These are phyloP conservation scores for Nycticorax nycticorax DNA, from an alignment of 2,113 vertebrate genomes.

Conservation along the genomic window DNA sequence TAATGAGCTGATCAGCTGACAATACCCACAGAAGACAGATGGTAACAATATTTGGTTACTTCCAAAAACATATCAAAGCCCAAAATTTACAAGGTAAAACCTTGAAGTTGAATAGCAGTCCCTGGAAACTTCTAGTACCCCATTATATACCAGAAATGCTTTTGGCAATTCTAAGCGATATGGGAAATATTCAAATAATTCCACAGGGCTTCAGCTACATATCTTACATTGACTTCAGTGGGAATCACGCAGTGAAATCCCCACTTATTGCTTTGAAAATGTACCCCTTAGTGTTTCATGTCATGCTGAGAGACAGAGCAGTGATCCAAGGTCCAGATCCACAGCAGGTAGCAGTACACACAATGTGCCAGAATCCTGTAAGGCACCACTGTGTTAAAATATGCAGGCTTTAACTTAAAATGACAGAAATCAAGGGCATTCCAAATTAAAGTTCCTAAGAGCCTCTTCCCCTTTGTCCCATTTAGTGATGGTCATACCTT, in stretches of 20 bases:
- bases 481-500: neutral
- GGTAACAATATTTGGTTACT: neutral
- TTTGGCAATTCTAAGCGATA: neutral
- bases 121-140: neutral
- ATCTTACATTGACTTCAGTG: constrained; percentile 15
- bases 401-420: constrained; percentile 52
- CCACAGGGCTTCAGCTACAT: neutral
- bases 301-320: constrained; percentile 51
- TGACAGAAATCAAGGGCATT: constrained; percentile 59
- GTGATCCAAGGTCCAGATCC: constrained; percentile 47
- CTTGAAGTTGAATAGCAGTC: neutral
- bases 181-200: constrained; percentile 20
- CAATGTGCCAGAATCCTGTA: neutral
- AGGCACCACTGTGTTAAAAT: constrained; percentile 44
- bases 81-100: neutral
- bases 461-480: constrained; percentile 18
- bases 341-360: constrained; percentile 32
- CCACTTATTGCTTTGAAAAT: constrained; percentile 33
- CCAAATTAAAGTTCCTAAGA: constrained; percentile 13
- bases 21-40: neutral
- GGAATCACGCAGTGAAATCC: constrained; percentile 1
- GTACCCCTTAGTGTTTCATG: constrained; percentile 22
- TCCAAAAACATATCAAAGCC: neutral
- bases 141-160: neutral
- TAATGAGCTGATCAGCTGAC: neutral